Base-by-base conservation (phyloP, 2,888 invertebrate species). In the Cephus pygmeus region DNA sequence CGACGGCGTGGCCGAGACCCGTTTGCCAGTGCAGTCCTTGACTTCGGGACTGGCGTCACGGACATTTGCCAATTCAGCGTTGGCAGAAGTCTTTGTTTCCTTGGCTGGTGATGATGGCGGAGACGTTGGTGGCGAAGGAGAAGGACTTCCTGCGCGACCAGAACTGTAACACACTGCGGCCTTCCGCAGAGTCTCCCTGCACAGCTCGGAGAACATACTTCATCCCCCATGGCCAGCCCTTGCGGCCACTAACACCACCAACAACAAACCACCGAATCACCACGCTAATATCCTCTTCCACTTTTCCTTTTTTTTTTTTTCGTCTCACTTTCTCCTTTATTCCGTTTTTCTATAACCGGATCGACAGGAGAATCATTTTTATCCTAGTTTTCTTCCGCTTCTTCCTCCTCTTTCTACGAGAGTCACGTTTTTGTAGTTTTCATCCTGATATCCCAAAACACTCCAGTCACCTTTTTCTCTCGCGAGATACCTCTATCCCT, bases 201-300 rank as follows among this genome's bases (percentile, higher is more conserved):
- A 93, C 89, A 93, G 91, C 91, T 93, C 92, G 88, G 93, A 93
- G 92, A 93, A 93, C 93, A 93, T 93, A 84, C 88, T 91, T 87
- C 84, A 87, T 89, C 88, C 88, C 86, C 92, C 92, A 92, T 92
- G 92, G 91, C 90, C 88, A 81, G 81, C 80, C 83, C 83, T 81
- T 80, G 80, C 82, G 76, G 78, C 81, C 79, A 75, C 81, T 56
- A 23, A 0, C 23, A 56, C 56, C 9, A 56, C 56, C 56, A 23
- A 56, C 23, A 40, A 40, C 40, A 4, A 40, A 40, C 15, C 40
- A 40, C 40, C 40, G 71, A 69, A 69, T 9, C 75, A 73, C 34
- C 87, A 77, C 83, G 84, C 36, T 85, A 79, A 40, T 81, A 79
- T 31, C 80, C 77, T 33, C 80, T 73, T 30, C 80, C 79, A 34